Base-by-base conservation (phyloP, 2,797 vertebrate species). In the Coranthus polyacanthus region DNA sequence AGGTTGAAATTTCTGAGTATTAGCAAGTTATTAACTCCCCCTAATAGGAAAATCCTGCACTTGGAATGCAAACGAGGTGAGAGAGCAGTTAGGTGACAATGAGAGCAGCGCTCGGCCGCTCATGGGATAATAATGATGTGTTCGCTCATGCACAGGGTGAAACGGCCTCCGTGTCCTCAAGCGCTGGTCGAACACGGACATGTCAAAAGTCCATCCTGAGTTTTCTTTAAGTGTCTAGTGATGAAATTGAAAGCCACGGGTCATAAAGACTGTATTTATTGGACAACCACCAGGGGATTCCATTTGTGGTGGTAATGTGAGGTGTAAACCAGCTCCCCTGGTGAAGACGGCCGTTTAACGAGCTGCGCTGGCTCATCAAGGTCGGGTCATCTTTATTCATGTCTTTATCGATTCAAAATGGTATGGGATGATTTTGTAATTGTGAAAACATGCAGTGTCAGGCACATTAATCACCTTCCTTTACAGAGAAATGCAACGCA, bases 11-110 rank as follows among this genome's bases (percentile, higher is more conserved):
- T 91, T 88, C 37, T 15, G 70, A 76, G 75, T 83, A 88, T 91
- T 92, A 88, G 81, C 85, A 85, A 87, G 88, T 92, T 90, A 92
- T 91, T 92, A 89, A 92, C 76, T 89, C 72, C 53, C 56, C 54
- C 38, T 89, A 89, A 90, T 89, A 78, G 83, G 84, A 87, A 89
- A 87, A 74, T 83, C 71, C 62, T 62, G 82, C 83, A 84, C 71
- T 43, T 46, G 43, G 87, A 93, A 92, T 91, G 78, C 82, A 87
- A 88, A 91, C 56, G 84, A 90, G 78, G 81, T 45, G 71, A 73
- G 68, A 63, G 79, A 77, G 75, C 75, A 58, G 70, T 49, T 16
- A 63, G 81, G 82, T 79, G 87, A 83, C 74, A 76, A 78, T 60
- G 75, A 79, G 67, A 75, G 75, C 70, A 45, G 36, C 11, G 65